Conservation (phyloP, 2,113 vertebrate species). For the Meriones unguiculatus region DNA sequence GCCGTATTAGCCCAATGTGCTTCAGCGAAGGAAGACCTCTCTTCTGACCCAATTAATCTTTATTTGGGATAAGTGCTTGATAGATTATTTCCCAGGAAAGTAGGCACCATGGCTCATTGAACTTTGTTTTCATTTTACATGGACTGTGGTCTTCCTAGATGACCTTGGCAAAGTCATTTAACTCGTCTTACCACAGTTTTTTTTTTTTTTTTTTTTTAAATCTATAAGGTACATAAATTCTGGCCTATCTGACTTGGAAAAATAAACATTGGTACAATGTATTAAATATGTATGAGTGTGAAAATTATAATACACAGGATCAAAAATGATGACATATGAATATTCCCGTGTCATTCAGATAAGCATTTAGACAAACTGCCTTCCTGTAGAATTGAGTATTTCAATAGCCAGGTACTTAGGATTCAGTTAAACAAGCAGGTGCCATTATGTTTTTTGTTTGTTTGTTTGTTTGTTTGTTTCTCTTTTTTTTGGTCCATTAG, state of each 20-base stretch:
- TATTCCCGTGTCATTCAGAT: neutral
- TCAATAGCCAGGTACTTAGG: conserved; percentile 5
- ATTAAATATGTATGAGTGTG: neutral
- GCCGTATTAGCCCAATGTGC: neutral
- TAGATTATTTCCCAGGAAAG: conserved; percentile 70
- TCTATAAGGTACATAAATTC: conserved; percentile 30
- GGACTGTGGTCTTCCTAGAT: conserved; percentile 3
- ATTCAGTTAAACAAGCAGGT: conserved; percentile 52
- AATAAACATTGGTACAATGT: conserved; percentile 23
- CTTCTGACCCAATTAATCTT: conserved; percentile 67
- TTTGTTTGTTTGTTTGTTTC: neutral
- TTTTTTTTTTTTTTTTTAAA: conserved; percentile 27
- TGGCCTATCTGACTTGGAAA: neutral
- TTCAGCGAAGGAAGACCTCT: conserved; percentile 47
- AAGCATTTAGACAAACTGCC: conserved; percentile 36
- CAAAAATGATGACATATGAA: neutral
- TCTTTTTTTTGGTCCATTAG: conserved; percentile 10
- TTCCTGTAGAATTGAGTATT: conserved; percentile 3
- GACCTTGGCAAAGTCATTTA: conserved; percentile 74
- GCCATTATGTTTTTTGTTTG: neutral
- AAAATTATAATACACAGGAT: neutral
- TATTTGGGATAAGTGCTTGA: conserved; percentile 76
- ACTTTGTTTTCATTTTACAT: conserved; percentile 52
- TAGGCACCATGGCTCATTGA: conserved; percentile 66
- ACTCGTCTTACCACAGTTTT: conserved; percentile 26